A percentile compares a stretch with the other conserved stretches of the same genome.
phyloP scores from a whole-genome alignment of 2,113 vertebrate genomes.

The Tragelaphus buxtoni region DNA sequence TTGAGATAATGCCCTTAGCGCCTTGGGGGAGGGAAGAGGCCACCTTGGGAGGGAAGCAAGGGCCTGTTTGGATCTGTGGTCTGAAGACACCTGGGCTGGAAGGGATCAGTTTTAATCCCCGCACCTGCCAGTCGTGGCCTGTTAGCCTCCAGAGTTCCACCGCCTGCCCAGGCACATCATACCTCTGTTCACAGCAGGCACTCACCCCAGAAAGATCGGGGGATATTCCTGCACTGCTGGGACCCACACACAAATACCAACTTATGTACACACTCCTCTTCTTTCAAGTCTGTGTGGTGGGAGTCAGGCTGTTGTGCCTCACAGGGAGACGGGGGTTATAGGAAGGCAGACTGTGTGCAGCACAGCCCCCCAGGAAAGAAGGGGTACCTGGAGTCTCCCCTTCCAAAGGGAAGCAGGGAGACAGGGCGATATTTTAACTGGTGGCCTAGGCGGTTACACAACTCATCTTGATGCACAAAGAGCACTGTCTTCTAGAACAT shows the following conservation, averaged over 20 bases:
- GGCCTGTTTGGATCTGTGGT: neutral
- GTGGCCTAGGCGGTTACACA: neutral
- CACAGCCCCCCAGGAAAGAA: neutral
- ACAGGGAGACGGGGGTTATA: neutral
- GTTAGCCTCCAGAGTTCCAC: neutral
- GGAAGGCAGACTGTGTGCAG: neutral
- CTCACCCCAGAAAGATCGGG: neutral
- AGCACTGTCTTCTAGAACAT: neutral
- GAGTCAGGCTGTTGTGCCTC: neutral
- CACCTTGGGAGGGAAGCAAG: neutral
- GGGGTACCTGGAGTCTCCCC: neutral
- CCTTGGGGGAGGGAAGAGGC: neutral
- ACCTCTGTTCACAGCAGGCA: neutral
- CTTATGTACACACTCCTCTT: accelerated
- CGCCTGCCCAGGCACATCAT: accelerated
- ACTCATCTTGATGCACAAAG: neutral
- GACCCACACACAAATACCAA: too few relatives aligned
- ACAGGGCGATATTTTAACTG: neutral
- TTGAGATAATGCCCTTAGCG: neutral
- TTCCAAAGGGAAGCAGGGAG: neutral
- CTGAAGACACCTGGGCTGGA: neutral
- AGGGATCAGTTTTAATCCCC: neutral
- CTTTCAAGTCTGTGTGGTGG: neutral
- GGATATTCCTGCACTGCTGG: too few relatives aligned
- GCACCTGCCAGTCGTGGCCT: accelerated